phyloP scores from a whole-genome alignment of 2,797 vertebrate genomes.

The Spheniscus humboldti region DNA sequence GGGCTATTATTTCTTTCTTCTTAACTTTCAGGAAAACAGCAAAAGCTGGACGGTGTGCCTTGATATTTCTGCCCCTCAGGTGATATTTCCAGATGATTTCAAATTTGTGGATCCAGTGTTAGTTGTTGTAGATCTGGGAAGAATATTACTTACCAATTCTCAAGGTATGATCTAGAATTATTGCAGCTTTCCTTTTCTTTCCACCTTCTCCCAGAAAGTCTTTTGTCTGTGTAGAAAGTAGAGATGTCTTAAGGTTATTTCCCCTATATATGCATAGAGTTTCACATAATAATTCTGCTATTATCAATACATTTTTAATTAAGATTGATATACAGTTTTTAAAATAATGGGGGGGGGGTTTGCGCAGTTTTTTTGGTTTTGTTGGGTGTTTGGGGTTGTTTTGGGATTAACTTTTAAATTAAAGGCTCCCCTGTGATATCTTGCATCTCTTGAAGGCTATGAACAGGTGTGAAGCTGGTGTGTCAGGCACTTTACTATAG shows the following conservation, averaged over 20 bases:
- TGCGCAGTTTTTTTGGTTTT: background rate
- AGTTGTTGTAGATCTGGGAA: constrained; percentile 93
- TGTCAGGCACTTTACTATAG: background rate
- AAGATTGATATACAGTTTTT: background rate
- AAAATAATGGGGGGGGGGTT: background rate
- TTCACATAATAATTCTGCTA: background rate
- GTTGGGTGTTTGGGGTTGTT: background rate
- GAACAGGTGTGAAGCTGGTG: background rate
- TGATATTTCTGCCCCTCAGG: constrained; percentile 96
- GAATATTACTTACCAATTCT: constrained; percentile 93
- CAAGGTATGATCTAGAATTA: constrained; percentile 79
- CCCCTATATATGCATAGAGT: background rate
- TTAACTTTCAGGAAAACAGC: constrained; percentile 86
- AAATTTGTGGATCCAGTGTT: constrained; percentile 90
- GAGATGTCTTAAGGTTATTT: background rate
- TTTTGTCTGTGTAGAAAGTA: background rate
- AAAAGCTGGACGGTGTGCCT: constrained; percentile 95
- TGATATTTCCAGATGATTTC: constrained; percentile 97
- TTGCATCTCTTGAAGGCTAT: background rate
- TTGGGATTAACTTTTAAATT: background rate
- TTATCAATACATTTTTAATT: background rate
- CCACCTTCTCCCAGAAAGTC: background rate
- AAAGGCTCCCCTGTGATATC: background rate
- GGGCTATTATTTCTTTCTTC: background rate
- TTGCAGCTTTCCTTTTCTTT: background rate